Evolutionary conservation across 2,113 vertebrate species (phyloP).

Genomic region (Mus spicilegus): DNA sequence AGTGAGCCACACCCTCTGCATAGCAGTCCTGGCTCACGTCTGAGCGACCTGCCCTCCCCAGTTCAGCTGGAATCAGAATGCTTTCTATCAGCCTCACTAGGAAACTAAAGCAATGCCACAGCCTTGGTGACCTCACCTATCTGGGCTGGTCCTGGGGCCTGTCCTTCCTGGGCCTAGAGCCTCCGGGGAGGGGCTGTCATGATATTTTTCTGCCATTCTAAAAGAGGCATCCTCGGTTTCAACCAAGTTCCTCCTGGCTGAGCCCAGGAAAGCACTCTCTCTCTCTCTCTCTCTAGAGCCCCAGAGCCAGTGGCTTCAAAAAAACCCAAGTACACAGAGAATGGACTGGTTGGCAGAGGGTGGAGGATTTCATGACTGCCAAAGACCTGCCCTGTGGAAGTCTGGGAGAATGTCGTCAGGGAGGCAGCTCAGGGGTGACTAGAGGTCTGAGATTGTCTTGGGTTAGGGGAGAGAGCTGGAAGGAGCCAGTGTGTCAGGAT

Average conservation of each 20-base stretch:
- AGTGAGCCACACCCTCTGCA: not conserved
- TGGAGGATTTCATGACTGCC: not conserved
- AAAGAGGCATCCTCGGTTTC: not conserved
- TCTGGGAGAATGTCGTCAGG: not conserved
- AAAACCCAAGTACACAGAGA: not conserved
- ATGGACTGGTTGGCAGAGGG: rapidly evolving
- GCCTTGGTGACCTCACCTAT: constrained; percentile 8
- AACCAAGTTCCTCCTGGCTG: not conserved
- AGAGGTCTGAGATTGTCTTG: not conserved
- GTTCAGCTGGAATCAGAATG: constrained; percentile 42
- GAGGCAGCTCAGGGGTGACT: not conserved
- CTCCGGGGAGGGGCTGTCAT: rapidly evolving
- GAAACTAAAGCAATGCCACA: constrained; percentile 39
- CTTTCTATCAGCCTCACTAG: constrained; percentile 59
- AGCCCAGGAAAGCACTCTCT: not conserved
- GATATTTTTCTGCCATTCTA: not conserved
- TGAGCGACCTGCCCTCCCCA: not conserved
- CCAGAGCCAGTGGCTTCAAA: not conserved
- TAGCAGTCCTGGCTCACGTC: not conserved
- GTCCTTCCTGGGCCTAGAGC: not conserved
- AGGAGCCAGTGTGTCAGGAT: not conserved
- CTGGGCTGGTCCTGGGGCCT: not conserved
- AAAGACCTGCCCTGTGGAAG: not conserved
- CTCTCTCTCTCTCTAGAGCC: not conserved
- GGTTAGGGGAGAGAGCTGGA: not conserved